Conservation (phyloP, 2,797 vertebrate genomes). For the Tenualosa thibaudeaui region DNA sequence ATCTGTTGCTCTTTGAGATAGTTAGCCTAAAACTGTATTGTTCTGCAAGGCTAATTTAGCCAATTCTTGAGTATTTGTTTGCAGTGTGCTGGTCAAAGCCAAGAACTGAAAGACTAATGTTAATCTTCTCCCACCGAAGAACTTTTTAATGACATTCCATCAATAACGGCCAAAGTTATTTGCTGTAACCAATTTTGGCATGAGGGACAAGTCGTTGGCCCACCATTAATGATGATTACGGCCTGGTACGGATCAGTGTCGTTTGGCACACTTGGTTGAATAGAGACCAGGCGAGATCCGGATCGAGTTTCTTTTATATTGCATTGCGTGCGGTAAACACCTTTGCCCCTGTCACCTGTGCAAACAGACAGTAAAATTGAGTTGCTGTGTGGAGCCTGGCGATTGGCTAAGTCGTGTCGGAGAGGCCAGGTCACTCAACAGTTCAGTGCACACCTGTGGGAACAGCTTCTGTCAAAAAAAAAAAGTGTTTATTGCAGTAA, state of each 20-base stretch:
- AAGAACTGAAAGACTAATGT: constrained; percentile 55
- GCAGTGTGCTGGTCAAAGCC: constrained; percentile 43
- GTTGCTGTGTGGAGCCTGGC: constrained; percentile 39
- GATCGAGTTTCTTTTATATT: constrained; percentile 57
- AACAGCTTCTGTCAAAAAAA: constrained; percentile 44
- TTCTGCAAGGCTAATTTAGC: constrained; percentile 38
- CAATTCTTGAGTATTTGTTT: constrained; percentile 61
- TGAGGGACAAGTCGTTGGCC: constrained; percentile 42
- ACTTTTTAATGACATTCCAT: constrained; percentile 57
- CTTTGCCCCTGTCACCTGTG: constrained; percentile 57
- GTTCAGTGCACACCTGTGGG: constrained; percentile 40
- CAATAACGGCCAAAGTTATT: constrained; percentile 52
- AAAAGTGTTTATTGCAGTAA: constrained; percentile 39
- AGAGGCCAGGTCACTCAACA: constrained; percentile 50
- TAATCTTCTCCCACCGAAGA: constrained; percentile 40
- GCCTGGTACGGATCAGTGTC: constrained; percentile 44
- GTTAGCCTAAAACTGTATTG: constrained; percentile 27
- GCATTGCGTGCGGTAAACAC: constrained; percentile 47
- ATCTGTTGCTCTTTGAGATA: constrained; percentile 56
- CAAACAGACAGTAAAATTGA: constrained; percentile 60
- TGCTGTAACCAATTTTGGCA: constrained; percentile 40
- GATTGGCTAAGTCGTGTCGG: constrained; percentile 49
- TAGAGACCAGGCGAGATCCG: constrained; percentile 38
- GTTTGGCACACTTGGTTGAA: constrained; percentile 51
- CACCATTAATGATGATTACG: constrained; percentile 49